phyloP scores from a whole-genome alignment of 2,113 vertebrate species.

The Coptodon rendalli region DNA sequence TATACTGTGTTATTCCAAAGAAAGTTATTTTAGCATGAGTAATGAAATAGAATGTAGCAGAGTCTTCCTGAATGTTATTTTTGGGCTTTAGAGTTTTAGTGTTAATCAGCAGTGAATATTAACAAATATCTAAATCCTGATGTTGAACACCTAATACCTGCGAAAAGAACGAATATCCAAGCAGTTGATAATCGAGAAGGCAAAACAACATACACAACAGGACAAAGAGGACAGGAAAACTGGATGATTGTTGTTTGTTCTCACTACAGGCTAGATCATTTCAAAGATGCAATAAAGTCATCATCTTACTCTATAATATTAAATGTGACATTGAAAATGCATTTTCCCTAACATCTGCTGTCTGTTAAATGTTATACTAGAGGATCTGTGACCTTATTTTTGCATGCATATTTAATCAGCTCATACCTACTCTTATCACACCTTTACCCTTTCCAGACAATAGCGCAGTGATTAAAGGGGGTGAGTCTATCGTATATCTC shows the following conservation, averaged over 20 bases:
- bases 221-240: not conserved
- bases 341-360: not conserved
- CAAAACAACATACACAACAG: not conserved
- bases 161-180: not conserved
- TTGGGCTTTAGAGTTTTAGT: not conserved
- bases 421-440: not conserved
- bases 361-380: not conserved
- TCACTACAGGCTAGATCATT: not conserved
- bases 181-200: not conserved
- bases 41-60: not conserved
- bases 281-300: not conserved
- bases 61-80: not conserved
- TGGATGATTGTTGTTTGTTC: not conserved
- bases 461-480: slow-evolving; percentile 26
- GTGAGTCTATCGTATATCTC: not conserved
- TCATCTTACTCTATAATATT: not conserved
- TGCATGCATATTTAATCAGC: not conserved
- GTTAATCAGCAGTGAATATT: not conserved
- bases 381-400: not conserved
- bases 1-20: not conserved
- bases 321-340: not conserved
- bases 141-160: not conserved
- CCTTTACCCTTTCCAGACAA: slow-evolving; percentile 28
- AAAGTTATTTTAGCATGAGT: not conserved
- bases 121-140: not conserved